phyloP scores from a whole-genome alignment of 2,888 invertebrate species.

The Teleiodes luculella region DNA sequence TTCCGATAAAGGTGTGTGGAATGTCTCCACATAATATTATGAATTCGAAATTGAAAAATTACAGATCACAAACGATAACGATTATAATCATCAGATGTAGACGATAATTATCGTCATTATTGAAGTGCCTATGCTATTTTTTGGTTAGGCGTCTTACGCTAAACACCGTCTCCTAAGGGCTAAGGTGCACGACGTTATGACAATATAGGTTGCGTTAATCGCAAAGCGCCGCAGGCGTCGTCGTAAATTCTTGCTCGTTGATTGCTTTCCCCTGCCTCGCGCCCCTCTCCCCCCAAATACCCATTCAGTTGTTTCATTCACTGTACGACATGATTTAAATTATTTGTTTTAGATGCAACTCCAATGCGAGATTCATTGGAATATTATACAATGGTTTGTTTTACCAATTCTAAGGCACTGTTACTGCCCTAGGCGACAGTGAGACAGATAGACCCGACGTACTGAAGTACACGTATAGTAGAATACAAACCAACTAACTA shows the following conservation, averaged over 20 bases:
- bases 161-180: constrained; percentile 27
- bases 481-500: constrained; percentile 26
- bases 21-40: too few species aligned
- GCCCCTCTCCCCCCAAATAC: constrained; percentile 45
- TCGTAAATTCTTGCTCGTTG: constrained; percentile 63
- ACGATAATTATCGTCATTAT: too few species aligned
- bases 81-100: too few species aligned
- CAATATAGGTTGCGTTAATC: constrained; percentile 30
- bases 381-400: constrained; percentile 57
- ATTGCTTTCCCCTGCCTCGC: constrained; percentile 52
- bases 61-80: too few species aligned
- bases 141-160: not conserved
- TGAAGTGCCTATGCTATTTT: too few species aligned
- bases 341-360: constrained; percentile 64
- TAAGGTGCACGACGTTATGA: too few species aligned
- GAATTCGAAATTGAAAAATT: too few species aligned
- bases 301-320: constrained; percentile 49
- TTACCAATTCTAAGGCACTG: constrained; percentile 42
- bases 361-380: constrained; percentile 57
- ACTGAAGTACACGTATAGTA: constrained; percentile 38
- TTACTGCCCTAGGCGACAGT: constrained; percentile 47
- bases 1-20: too few species aligned
- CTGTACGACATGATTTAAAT: constrained; percentile 58
- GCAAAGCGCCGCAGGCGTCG: constrained; percentile 40
- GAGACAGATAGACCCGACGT: constrained; percentile 29